Evolutionary conservation across 2,888 invertebrate genomes (phyloP), one percentile per base, ranked within the genome.

Genomic region (Nemoura dubitans): DNA sequence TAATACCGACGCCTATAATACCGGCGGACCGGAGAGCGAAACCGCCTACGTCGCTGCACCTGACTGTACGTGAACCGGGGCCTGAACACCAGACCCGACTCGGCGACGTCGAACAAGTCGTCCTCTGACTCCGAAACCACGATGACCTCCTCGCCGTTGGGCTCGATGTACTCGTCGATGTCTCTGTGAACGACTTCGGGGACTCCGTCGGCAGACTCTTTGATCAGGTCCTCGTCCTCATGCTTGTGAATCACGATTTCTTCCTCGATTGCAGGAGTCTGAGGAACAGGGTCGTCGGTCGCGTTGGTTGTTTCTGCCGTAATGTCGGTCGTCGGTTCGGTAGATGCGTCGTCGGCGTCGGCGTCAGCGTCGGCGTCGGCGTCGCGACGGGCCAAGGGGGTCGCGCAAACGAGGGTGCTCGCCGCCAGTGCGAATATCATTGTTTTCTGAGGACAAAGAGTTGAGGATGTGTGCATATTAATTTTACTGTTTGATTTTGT

Each of bases 51-150:
- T n/a, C 76, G 10, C 14, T 25, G 26, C 76, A 26, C 25, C 59
- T 84, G 26, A 26, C 84, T n/a, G 84, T 84, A 84, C 26, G 26
- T 26, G 84, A 84, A 84, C 28, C 27, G 59, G 0, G 84, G 84
- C 14, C 84, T 26, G 84, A 84, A 84, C 59, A 84, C 84, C 59
- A 84, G 29, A 6, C 84, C 84, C 1, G 76, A 76, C 26, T 27
- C 59, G 27, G 59, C 84, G 28, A 27, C 59, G 26, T 84, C 84
- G 28, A 84, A 59, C 81, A 81, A 21, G 30, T 81, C 81, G 76
- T 76, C 76, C 27, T 84, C 84, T n/a, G 42, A 14, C 78, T 28
- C 78, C 25, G 43, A 25, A 14, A 84, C 84, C 84, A 84, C 21
- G 27, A 84, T n/a, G 28, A 29, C 1, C 81, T n/a, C 81, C 29